phyloP scores from a whole-genome alignment of 2,888 invertebrate species.

The Drosophila siamana region DNA sequence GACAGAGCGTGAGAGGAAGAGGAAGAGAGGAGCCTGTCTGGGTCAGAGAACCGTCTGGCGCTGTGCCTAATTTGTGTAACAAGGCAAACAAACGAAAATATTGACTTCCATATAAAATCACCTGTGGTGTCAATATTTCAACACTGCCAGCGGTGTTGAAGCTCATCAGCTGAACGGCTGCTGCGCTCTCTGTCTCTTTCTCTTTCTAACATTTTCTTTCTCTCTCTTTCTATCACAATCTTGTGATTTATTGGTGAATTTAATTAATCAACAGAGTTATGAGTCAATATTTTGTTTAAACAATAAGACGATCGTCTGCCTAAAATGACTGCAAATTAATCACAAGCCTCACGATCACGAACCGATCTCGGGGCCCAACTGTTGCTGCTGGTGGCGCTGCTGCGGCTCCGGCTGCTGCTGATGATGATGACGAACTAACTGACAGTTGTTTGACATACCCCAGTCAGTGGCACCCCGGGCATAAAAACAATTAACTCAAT shows the following conservation, averaged over 20 bases:
- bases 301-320: constrained; percentile 60
- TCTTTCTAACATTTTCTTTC: constrained; percentile 10
- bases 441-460: constrained; percentile 81
- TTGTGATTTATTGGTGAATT: constrained; percentile 77
- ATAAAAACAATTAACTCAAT: constrained; percentile 76
- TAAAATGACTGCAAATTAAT: constrained; percentile 76
- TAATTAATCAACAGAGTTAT: constrained; percentile 78
- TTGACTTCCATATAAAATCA: constrained; percentile 78
- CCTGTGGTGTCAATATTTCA: constrained; percentile 83
- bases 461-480: constrained; percentile 74
- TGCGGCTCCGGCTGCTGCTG: constrained; percentile 30
- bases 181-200: constrained; percentile 12
- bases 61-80: constrained; percentile 59
- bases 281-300: constrained; percentile 77
- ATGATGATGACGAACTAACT: constrained; percentile 76
- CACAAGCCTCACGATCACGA: constrained; percentile 68
- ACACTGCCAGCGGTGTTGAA: constrained; percentile 81
- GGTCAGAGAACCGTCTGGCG: constrained; percentile 36
- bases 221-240: constrained; percentile 21
- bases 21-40: constrained; percentile 13
- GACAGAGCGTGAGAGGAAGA: not conserved
- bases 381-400: constrained; percentile 22
- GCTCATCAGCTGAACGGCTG: constrained; percentile 57
- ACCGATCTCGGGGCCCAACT: constrained; percentile 32
- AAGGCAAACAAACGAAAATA: constrained; percentile 44